phyloP scores from a whole-genome alignment of 2,113 vertebrate species.

The Jaculus jaculus region DNA sequence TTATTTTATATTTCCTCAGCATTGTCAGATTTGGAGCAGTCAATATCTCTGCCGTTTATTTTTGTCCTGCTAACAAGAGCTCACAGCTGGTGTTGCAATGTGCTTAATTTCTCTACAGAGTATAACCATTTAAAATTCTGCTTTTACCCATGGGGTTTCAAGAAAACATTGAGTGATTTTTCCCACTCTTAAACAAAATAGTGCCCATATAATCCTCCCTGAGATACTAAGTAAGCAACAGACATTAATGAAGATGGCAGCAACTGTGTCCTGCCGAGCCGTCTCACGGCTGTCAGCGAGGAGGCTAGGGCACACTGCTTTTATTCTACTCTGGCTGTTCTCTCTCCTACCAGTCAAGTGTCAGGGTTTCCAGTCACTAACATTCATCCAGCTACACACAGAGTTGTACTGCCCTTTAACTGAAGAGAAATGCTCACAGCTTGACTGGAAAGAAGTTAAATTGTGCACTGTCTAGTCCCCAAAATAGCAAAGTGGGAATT shows the following conservation, averaged over 20 bases:
- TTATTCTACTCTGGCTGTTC: rapidly evolving
- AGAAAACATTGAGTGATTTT: constrained; percentile 53
- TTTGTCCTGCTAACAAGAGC: constrained; percentile 63
- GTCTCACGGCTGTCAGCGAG: not conserved
- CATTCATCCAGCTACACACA: not conserved
- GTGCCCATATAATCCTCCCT: not conserved
- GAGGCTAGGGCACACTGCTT: not conserved
- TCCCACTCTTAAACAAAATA: constrained; percentile 46
- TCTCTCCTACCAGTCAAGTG: not conserved
- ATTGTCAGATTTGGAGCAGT: constrained; percentile 12
- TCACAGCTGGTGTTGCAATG: constrained; percentile 71
- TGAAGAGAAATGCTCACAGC: not conserved
- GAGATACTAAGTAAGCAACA: not conserved
- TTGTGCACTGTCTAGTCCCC: rapidly evolving
- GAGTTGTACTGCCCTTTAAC: not conserved
- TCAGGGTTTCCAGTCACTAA: not conserved
- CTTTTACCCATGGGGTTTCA: constrained; percentile 64
- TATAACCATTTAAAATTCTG: constrained; percentile 53
- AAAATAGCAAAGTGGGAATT: not conserved
- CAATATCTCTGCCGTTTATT: constrained; percentile 55
- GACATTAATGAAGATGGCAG: not conserved
- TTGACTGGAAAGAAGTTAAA: not conserved
- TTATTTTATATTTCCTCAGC: constrained; percentile 20
- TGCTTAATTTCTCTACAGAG: constrained; percentile 67
- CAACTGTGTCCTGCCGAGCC: not conserved